phyloP scores from a whole-genome alignment of 2,797 vertebrate species.

The Poeciliopsis presidionis region DNA sequence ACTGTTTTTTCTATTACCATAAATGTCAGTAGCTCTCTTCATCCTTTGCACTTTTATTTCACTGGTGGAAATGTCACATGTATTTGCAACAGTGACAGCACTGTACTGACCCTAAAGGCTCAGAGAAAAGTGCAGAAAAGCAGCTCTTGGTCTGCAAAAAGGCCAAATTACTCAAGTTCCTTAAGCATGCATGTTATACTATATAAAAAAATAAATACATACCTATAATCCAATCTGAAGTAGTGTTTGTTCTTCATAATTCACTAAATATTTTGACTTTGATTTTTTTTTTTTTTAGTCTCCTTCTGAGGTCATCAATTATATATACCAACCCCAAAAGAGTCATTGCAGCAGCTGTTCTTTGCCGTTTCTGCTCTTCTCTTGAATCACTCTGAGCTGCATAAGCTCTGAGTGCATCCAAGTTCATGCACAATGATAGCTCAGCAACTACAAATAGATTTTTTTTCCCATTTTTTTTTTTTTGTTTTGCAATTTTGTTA shows the following conservation, averaged over 20 bases:
- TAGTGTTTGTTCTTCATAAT: background rate
- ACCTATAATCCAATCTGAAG: slow-evolving; percentile 10
- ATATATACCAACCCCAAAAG: slow-evolving; percentile 37
- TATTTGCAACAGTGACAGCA: slow-evolving; percentile 69
- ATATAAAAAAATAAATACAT: slow-evolving; percentile 16
- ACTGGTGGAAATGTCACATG: slow-evolving; percentile 79
- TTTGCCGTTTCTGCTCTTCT: slow-evolving; percentile 40
- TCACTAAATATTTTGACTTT: slow-evolving; percentile 29
- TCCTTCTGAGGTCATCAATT: slow-evolving; percentile 37
- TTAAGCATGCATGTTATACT: slow-evolving; percentile 29
- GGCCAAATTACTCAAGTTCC: background rate
- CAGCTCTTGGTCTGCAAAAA: background rate
- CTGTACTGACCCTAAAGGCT: slow-evolving; percentile 40
- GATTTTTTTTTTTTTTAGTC: slow-evolving; percentile 32
- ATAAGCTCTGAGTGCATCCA: slow-evolving; percentile 49
- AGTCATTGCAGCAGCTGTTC: slow-evolving; percentile 39
- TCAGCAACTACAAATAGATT: slow-evolving; percentile 62
- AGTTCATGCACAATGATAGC: slow-evolving; percentile 67
- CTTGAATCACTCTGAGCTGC: slow-evolving; percentile 54
- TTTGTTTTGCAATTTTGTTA: slow-evolving; percentile 47
- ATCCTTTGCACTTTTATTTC: slow-evolving; percentile 77
- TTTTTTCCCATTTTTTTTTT: slow-evolving; percentile 54
- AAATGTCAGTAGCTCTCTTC: slow-evolving; percentile 84
- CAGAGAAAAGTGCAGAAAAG: slow-evolving; percentile 25
- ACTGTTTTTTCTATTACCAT: slow-evolving; percentile 81